Evolutionary conservation across 2,888 invertebrate species (phyloP), one percentile per base, ranked within the genome.

Genomic region (Eilema sororculum): DNA sequence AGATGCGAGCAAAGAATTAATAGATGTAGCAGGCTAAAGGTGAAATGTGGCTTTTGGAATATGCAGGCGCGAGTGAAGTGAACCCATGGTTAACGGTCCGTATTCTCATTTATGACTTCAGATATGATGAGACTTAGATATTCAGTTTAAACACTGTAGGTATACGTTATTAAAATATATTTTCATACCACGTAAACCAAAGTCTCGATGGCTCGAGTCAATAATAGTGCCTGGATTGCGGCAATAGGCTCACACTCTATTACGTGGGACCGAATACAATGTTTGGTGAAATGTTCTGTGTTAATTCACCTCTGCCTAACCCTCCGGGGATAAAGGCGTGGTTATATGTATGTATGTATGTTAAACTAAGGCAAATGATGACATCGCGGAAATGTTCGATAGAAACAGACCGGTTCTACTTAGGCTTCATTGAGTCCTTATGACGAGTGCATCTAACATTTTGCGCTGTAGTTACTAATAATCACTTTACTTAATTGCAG

Each of bases 401-500:
- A 56, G 66, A 65, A 67, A 67, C 74, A 71, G 30, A 46, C 64
- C 52, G 56, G 73, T 75, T 72, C 68, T 67, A 78, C 77, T 76
- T 69, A 80, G 72, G 64, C 68, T 72, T 75, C 78, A 80, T 69
- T 73, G 77, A 78, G 74, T 71, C 68, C 68, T 74, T 71, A 74
- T 69, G 73, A 71, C 71, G 76, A 83, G 71, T 83, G 86, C 86
- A 89, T 82, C 84, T 81, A 86, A 83, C 82, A 84, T 89, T 89
- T 90, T 87, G 87, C 86, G 87, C 86, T 88, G 85, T 87, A 89
- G 85, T 89, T 89, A 91, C 91, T 93, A 91, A 93, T 94, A 93
- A 93, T 94, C 94, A 95, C 95, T 95, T 94, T 93, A 91, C 90
- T 93, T 95, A 95, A 95, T 95, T 95, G 94, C 91, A 86, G 89